Percentiles rank a stretch among this genome's conserved stretches.
Evolutionary conservation across 2,888 invertebrate genomes (phyloP).

Genomic region (Teinopalpus imperialis): DNA sequence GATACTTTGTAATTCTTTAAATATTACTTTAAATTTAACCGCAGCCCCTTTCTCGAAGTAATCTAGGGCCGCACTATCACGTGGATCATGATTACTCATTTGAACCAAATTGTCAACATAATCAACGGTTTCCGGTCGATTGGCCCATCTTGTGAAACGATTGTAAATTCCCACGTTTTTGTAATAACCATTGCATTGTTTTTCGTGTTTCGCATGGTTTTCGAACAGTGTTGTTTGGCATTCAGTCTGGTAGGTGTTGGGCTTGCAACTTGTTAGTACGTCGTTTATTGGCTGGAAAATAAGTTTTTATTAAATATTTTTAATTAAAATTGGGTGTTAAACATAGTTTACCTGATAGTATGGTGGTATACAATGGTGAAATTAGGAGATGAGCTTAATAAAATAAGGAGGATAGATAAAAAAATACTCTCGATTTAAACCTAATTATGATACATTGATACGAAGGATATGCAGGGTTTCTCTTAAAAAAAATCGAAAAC

Average conservation of each 20-base stretch:
- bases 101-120: constrained; percentile 13
- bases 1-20: constrained; percentile 7
- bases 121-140: constrained; percentile 9
- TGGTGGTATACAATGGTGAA: no score
- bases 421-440: no score
- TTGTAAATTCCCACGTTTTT: constrained; percentile 8
- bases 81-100: background rate
- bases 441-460: no score
- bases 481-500: no score
- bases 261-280: constrained; percentile 15
- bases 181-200: constrained; percentile 19
- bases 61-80: constrained; percentile 10
- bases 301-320: no score
- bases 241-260: constrained; percentile 13
- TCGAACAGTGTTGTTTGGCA: constrained; percentile 7
- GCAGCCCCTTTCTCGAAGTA: constrained; percentile 10
- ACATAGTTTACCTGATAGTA: no score
- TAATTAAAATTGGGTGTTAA: no score
- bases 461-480: no score
- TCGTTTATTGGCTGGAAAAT: constrained; percentile 20
- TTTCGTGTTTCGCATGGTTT: constrained; percentile 4
- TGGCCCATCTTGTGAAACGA: constrained; percentile 4
- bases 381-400: no score
- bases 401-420: no score
- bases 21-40: constrained; percentile 5